Evolutionary conservation across 2,888 invertebrate genomes (phyloP), one percentile per base, ranked within the genome.

Genomic region (Sipha maydis): DNA sequence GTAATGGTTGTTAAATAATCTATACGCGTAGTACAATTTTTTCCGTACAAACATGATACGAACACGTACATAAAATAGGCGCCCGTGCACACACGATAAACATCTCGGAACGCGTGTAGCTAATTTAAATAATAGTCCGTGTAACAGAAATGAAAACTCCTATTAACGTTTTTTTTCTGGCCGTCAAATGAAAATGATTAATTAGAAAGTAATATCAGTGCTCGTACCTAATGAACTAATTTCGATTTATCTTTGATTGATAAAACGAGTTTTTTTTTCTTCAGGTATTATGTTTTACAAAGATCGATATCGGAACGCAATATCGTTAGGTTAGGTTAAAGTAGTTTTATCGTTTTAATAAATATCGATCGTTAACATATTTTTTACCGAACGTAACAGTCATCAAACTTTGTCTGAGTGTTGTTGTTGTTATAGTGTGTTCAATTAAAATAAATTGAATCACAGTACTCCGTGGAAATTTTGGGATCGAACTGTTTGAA

Each of bases 391-490:
- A 21, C 17, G 34, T 83, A 54, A 19, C 73, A 31, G 41, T 21
- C 0, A 54, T 71, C 34, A 38, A 79, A 61, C 75, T 75, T 28
- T 56, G 83, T 21, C 56, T 38, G 21, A 61, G 56, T 21, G n/a
- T 75, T 83, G 48, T 48, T 48, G 14, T 48, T 8, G 11, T 41
- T 8, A 34, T 73, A 9, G 61, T 28, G 38, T 28, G 34, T 38
- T 75, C 14, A 28, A 34, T 41, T 21, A 25, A 76, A 61, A 61
- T 61, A 41, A 61, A 84, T 84, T 21, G 28, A 76, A 84, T 84
- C n/a, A 38, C 38, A 28, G 21, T 83, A 75, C 83, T n/a, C 48
- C 56, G 28, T 38, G 83, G 34, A 76, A 84, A 76, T 61, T 76
- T 75, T 76, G 14, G 28, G 1, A 41, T 21, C 41, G 61, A 76